Evolutionary conservation across 2,113 vertebrate genomes (phyloP), one percentile per base, ranked within the genome.

Genomic region (Hypomesus transpacificus): DNA sequence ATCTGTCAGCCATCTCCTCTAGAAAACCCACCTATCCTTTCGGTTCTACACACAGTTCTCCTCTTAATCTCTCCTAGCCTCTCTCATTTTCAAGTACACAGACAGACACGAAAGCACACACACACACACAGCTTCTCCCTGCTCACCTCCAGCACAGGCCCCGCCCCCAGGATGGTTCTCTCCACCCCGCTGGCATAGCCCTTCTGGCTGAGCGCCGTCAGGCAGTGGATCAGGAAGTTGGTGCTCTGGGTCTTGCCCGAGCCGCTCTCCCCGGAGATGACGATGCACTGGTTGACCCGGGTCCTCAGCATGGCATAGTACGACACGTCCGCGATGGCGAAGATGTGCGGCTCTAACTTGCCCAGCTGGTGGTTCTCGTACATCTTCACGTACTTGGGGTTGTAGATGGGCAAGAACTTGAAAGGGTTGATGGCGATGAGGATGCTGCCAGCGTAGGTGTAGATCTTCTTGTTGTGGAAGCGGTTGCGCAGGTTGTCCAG

Each of bases 201-300:
- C 80, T 98, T 98, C 90, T 98, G 97, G 91, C 97, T 99, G 75
- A 99, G 93, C 0, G 96, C 97, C 0, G 96, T 98, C 80, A 99
- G 90, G 84, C 97, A 99, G 90, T 99, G 97, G 89, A 99, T 99
- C 82, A 99, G 91, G 82, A 99, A 99, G 89, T 99, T 98, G 84
- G 97, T 99, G 87, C 95, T 99, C 85, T 99, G 97, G 0, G 97
- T 99, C 80, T 99, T 99, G 68, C 97, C 97, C 0, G 97, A 98
- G 66, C 97, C 97, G 0, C 97, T 98, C 89, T 99, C 97, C 1
- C 97, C 97, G 0, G 97, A 99, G 86, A 99, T 99, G 71, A 99
- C 97, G 0, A 99, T 96, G 88, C 97, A 99, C 87, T 99, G 97
- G 83, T 98, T 98, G 66, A 95, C 74, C 0, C 83, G 93, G 83